phyloP scores from a whole-genome alignment of 2,888 invertebrate species.

The Brenthis hecate region DNA sequence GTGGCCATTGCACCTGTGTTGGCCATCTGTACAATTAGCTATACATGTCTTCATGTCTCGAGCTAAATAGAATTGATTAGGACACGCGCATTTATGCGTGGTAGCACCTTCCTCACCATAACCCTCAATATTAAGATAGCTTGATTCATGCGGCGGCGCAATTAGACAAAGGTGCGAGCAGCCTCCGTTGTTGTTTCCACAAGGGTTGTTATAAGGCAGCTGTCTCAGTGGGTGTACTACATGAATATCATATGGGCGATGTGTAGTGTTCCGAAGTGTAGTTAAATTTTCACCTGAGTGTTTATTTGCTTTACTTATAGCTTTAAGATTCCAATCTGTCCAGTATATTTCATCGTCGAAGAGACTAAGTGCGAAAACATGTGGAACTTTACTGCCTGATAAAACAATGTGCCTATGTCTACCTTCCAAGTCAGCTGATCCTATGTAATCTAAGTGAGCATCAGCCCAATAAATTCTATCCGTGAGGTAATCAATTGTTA shows the following conservation, averaged over 20 bases:
- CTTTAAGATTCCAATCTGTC: slow-evolving; percentile 99
- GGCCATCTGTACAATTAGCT: slow-evolving; percentile 96
- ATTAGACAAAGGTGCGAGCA: slow-evolving; percentile 98
- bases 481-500: slow-evolving; percentile 98
- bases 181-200: slow-evolving; percentile 95
- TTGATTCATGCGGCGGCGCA: slow-evolving; percentile 89
- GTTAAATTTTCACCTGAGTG: slow-evolving; percentile 90
- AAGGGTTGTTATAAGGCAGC: slow-evolving; percentile 93
- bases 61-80: slow-evolving; percentile 94
- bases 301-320: slow-evolving; percentile 95
- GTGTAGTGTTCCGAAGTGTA: slow-evolving; percentile 93
- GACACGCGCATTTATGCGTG: slow-evolving; percentile 94
- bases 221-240: slow-evolving; percentile 95
- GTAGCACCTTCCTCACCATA: slow-evolving; percentile 91
- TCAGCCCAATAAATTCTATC: slow-evolving; percentile 98
- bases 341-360: slow-evolving; percentile 97
- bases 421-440: slow-evolving; percentile 96
- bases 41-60: slow-evolving; percentile 93
- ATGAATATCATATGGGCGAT: slow-evolving; percentile 96
- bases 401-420: slow-evolving; percentile 91
- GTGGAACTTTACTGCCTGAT: slow-evolving; percentile 92
- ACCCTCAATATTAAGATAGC: slow-evolving; percentile 89
- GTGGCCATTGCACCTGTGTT: slow-evolving; percentile 86
- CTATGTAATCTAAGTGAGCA: slow-evolving; percentile 98
- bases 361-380: slow-evolving; percentile 96